Percentiles rank a stretch among this genome's conserved stretches.
phyloP scores from a whole-genome alignment of 2,888 invertebrate genomes.

The Philonicus albiceps region DNA sequence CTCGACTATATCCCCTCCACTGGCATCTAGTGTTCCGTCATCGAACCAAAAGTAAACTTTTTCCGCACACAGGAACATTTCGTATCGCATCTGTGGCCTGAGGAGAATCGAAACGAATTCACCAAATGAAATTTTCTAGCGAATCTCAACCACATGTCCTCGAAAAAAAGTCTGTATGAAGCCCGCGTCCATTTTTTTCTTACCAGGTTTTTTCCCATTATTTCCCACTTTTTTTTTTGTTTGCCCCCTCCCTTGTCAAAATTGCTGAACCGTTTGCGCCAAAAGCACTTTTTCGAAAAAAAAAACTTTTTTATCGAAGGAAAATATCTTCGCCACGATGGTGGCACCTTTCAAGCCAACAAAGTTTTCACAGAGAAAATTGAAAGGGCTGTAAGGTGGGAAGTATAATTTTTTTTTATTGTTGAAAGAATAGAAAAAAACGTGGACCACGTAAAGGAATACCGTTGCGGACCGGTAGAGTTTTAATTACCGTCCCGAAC shows the following conservation, averaged over 20 bases:
- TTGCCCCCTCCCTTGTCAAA: background rate
- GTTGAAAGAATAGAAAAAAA: background rate
- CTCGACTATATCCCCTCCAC: background rate
- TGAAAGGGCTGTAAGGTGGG: background rate
- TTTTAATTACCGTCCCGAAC: background rate
- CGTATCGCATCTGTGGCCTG: background rate
- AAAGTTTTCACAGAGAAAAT: background rate
- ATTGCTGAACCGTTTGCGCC: background rate
- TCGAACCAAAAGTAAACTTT: background rate
- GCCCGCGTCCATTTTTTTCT: background rate
- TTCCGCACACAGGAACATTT: background rate
- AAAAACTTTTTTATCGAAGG: background rate
- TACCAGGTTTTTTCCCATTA: background rate
- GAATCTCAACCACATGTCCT: background rate
- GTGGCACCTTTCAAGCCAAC: background rate
- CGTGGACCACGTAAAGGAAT: background rate
- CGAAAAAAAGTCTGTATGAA: background rate
- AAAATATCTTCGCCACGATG: background rate
- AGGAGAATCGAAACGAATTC: background rate
- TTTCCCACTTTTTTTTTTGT: background rate
- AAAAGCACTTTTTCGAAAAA: background rate
- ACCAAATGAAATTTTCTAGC: background rate
- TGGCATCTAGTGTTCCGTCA: background rate
- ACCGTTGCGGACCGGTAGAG: background rate
- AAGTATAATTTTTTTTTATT: no score